phyloP scores from a whole-genome alignment of 1,140 invertebrate species.

The Myzus persicae region DNA sequence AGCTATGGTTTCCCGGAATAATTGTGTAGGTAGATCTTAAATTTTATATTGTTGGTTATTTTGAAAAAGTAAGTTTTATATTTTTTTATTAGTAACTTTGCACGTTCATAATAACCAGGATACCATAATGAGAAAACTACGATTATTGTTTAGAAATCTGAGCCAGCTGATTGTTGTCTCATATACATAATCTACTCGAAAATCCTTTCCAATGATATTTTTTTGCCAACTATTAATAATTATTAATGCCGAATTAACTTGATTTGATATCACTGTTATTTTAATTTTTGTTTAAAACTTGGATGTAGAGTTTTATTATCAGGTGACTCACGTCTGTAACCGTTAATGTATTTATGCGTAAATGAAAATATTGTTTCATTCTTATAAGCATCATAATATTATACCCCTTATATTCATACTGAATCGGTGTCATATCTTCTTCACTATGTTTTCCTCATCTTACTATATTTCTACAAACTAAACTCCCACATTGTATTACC shows the following conservation, averaged over 20 bases:
- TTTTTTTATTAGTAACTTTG: not conserved
- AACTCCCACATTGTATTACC: not conserved
- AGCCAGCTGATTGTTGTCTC: not conserved
- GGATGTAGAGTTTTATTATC: too few relatives aligned
- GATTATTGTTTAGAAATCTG: not conserved
- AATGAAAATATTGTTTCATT: not conserved
- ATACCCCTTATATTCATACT: not conserved
- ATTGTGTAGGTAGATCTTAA: not conserved
- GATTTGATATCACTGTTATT: not conserved
- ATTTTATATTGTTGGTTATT: not conserved
- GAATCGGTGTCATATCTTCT: too few relatives aligned
- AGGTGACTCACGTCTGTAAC: not conserved
- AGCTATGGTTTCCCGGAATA: too few relatives aligned
- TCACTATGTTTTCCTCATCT: not conserved
- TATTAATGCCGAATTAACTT: not conserved
- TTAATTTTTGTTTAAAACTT: not conserved
- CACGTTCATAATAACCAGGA: not conserved
- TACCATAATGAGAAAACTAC: not conserved
- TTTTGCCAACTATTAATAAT: not conserved
- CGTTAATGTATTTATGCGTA: not conserved
- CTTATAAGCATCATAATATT: not conserved
- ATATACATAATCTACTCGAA: not conserved
- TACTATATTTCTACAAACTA: not conserved
- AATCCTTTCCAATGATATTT: not conserved
- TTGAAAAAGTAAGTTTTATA: not conserved